A percentile compares a stretch with the other conserved stretches of the same genome.
Conservation (phyloP, 23 tunicate species). For the Aplidium turbinatum region DNA sequence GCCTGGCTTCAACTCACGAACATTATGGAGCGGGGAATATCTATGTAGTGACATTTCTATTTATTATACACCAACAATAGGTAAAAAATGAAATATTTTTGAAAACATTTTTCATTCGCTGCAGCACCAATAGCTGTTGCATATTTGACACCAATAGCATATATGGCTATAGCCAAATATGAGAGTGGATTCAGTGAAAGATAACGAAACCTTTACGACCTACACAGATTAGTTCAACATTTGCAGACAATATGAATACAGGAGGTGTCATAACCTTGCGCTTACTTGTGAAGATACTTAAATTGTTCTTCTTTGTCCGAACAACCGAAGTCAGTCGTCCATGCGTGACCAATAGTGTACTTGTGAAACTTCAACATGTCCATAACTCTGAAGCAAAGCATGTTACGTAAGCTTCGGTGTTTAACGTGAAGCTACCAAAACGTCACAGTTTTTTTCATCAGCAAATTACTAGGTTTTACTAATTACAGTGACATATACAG, state of each 20-base stretch:
- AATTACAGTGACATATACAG: too few species aligned
- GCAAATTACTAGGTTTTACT: too few species aligned
- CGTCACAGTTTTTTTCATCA: not conserved
- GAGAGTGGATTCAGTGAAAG: too few species aligned
- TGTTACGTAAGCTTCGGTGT: not conserved
- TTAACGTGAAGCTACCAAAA: not conserved
- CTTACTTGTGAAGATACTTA: constrained; percentile 60
- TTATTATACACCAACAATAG: not conserved
- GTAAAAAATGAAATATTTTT: not conserved
- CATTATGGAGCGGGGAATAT: constrained; percentile 91
- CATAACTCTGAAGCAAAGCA: constrained; percentile 78
- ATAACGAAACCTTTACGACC: too few species aligned
- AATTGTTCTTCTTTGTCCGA: constrained; percentile 82
- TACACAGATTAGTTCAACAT: too few species aligned
- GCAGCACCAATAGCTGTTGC: too few species aligned
- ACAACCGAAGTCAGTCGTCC: constrained; percentile 94
- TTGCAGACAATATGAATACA: too few species aligned
- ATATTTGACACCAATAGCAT: too few species aligned
- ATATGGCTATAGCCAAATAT: too few species aligned
- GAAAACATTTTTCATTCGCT: not conserved
- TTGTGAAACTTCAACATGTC: constrained; percentile 97
- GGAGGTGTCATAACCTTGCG: not conserved
- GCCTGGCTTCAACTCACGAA: constrained; percentile 1
- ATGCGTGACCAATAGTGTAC: constrained; percentile 99
- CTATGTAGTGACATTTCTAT: constrained; percentile 34